Base-by-base conservation (phyloP, 92 coral and sea anemone species). In the Micromussa lordhowensis region DNA sequence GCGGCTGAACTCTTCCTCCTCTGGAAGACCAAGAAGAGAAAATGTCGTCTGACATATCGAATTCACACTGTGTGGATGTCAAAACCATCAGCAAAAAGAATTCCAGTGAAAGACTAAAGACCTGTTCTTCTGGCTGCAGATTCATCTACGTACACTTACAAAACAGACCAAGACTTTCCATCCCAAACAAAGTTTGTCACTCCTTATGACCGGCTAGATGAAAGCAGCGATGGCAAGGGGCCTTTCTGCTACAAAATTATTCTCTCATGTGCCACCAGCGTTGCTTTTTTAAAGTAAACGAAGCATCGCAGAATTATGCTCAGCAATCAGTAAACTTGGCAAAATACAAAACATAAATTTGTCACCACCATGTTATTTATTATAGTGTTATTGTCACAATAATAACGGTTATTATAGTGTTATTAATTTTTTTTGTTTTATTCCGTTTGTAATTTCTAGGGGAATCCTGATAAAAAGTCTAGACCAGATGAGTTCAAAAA, bases 241-340 rank as follows among this genome's bases (percentile, higher is more conserved):
- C 2, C 69, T n/a, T 6, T 1, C 31, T 2, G 11, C 29, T 26
- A 66, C 34, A 12, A 26, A 26, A 6, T 19, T 16, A 0, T 28
- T 18, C 14, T 73, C 9, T 49, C 57, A 11, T 32, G 57, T 53
- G 13, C 21, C 49, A 36, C 57, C 4, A 24, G 54, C 8, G 49
- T 73, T 1, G 70, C 22, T 17, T 0, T 34, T 12, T n/a, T 73
- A 29, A 72, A 35, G 40, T n/a, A 3, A 84, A 59, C 34, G 17
- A 3, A 57, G 16, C 35, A 17, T 53, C 79, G 8, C 71, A 30
- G 35, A 68, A 16, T 29, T 28, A 24, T 48, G 63, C 77, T 28
- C 86, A 35, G 32, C 71, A 71, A 16, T 81, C 81, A 5, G 34
- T 84, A 11, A 35, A 84, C 81, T 16, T 38, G 32, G 29, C 26